Evolutionary conservation across 1,140 invertebrate genomes (phyloP), one percentile per base, ranked within the genome.

Genomic region (Zaprionus kolodkinae): DNA sequence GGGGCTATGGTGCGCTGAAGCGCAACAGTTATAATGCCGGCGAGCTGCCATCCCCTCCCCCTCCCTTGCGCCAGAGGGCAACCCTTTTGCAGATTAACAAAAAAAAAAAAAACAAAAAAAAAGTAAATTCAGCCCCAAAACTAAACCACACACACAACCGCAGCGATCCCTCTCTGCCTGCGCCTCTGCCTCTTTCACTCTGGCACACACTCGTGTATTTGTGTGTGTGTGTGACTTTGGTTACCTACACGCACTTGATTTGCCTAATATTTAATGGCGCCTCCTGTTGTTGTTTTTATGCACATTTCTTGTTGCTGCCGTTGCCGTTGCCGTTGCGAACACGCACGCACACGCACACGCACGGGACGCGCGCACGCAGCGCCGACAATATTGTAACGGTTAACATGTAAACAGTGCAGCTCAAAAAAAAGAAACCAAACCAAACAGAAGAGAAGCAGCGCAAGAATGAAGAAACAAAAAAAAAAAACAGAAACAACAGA

Each of bases 211-310:
- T 36, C 10, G 48, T 17, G 27, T 56, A 33, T 54, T 68, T 67
- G 33, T 65, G 50, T 64, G 62, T 57, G 54, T 66, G 60, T 55
- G 40, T 68, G 62, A n/a, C 17, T 25, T 74, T 21, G 21, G 36
- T 67, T 61, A 76, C 73, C 68, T 76, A 76, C 73, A 72, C 66
- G 72, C 73, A 72, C 66, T 72, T 72, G 73, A 76, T 76, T 76
- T 66, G 68, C 62, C 73, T 72, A 72, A 76, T 76, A 72, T 76
- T 72, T 76, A 66, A 76, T 76, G 73, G 73, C 73, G 72, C 62
- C 55, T 66, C 35, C 68, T 30, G 27, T 30, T 30, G 27, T 76
- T 76, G 73, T 66, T 76, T 72, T 76, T 55, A 55, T 76, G 73
- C 73, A 76, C 73, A 65, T 72, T 76, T 56, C 17, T 21, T 48